Percentiles rank a stretch among this genome's conserved stretches.
These are phyloP conservation scores for Amiota mariae DNA, from an alignment of 2,888 invertebrate species.

Conservation along the genomic window DNA sequence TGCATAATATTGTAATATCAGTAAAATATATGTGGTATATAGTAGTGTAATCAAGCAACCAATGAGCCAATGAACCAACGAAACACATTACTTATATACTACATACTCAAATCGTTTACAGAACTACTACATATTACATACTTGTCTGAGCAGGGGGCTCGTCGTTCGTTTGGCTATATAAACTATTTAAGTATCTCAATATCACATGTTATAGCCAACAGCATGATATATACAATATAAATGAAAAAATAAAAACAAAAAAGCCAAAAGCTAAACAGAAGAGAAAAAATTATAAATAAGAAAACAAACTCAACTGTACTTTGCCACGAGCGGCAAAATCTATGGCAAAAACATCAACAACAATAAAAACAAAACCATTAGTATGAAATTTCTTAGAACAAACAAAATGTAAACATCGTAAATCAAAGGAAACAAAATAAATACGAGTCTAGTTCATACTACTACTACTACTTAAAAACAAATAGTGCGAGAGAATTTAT, in stretches of 20 bases:
- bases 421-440: not conserved
- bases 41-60: too few species aligned
- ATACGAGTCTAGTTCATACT: too few species aligned
- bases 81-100: too few species aligned
- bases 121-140: not conserved
- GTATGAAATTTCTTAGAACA: conserved; percentile 5
- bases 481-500: not conserved
- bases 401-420: not conserved
- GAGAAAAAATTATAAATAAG: not conserved
- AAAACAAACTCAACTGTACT: conserved; percentile 16
- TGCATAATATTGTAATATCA: not conserved
- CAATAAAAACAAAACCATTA: conserved; percentile 47
- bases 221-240: not conserved
- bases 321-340: not conserved
- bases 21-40: too few species aligned
- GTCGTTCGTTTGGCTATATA: not conserved
- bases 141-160: conserved; percentile 14
- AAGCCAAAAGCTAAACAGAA: not conserved
- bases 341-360: conserved; percentile 7
- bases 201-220: not conserved
- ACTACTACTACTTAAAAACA: too few species aligned
- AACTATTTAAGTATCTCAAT: not conserved
- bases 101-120: too few species aligned
- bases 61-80: too few species aligned
- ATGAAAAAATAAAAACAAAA: not conserved